Base-by-base conservation (phyloP, 2,888 invertebrate species). In the Blastobasis lacticolella region DNA sequence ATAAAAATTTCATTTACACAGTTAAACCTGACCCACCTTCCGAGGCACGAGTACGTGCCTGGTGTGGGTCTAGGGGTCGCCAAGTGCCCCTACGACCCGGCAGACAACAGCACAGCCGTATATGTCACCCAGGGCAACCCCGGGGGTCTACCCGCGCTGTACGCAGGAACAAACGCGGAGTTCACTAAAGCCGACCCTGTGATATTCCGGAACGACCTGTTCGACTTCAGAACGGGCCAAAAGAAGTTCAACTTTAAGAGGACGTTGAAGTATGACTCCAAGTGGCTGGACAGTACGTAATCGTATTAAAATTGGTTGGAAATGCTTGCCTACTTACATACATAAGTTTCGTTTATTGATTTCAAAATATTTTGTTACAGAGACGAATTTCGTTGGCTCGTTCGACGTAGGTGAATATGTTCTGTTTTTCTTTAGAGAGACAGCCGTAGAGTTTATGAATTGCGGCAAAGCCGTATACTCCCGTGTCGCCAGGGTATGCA, bases 91-190 rank as follows among this genome's bases (percentile, higher is more conserved):
- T 93, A 92, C 69, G 93, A 93, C 78, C 93, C 93, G 0, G 90
- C 90, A 53, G 92, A 94, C 76, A 94, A 94, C 81, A 92, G 92
- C 63, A 94, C 94, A 3, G 93, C 93, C 5, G 90, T 94, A 42
- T 93, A 92, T 90, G 91, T 92, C 73, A 92, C 91, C 52, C 75
- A 81, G 56, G 93, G 93, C 55, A 93, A 93, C 73, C 92, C 93
- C 50, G 92, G 91, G 52, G 89, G 87, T 43, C 78, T 92, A 45
- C 90, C 92, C 38, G 91, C 92, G 0, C 79, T 94, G 6, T 94
- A 93, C 76, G 91, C 93, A 10, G 94, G 93, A 38, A 94, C 94
- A 37, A 92, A 93, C 59, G 92, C 93, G 0, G 94, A 94, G 72
- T 91, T 92, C 73, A 91, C 91, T 38, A 91, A 92, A 66, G 91